Evolutionary conservation across 2,113 vertebrate species (phyloP).

Genomic region (Setophaga coronata): DNA sequence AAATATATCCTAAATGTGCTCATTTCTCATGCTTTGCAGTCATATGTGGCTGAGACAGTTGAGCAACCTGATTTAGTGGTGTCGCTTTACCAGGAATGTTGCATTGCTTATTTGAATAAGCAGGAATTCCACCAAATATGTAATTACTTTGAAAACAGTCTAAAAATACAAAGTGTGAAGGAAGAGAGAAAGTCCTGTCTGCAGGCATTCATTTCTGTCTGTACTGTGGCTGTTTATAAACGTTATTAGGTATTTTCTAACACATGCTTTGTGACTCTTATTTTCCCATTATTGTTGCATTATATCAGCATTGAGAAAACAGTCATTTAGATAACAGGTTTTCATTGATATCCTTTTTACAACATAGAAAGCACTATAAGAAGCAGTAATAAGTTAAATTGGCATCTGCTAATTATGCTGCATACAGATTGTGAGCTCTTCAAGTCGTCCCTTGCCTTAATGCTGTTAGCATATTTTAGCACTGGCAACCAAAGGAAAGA

Average conservation of each 20-base stretch:
- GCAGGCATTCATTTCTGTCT: slow-evolving; percentile 27
- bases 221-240: slow-evolving; percentile 12
- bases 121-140: neutral
- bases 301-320: slow-evolving; percentile 33
- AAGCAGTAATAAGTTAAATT: slow-evolving; percentile 69
- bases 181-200: slow-evolving; percentile 5
- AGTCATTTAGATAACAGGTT: slow-evolving; percentile 60
- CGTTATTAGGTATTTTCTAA: slow-evolving; percentile 22
- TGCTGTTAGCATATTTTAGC: slow-evolving; percentile 71
- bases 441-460: slow-evolving; percentile 65
- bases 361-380: slow-evolving; percentile 44
- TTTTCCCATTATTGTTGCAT: slow-evolving; percentile 46
- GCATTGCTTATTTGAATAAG: neutral
- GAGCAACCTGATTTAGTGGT: neutral
- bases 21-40: neutral
- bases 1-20: neutral
- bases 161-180: slow-evolving; percentile 22
- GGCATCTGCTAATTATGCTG: slow-evolving; percentile 72
- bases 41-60: neutral
- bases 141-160: neutral
- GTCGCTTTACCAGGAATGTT: neutral
- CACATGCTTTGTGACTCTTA: slow-evolving; percentile 15
- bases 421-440: slow-evolving; percentile 68
- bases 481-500: slow-evolving; percentile 60
- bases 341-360: slow-evolving; percentile 36